These are phyloP conservation scores for Petrocephalus schoutedeni DNA, from an alignment of 2,797 vertebrate genomes.

Conservation along the genomic window DNA sequence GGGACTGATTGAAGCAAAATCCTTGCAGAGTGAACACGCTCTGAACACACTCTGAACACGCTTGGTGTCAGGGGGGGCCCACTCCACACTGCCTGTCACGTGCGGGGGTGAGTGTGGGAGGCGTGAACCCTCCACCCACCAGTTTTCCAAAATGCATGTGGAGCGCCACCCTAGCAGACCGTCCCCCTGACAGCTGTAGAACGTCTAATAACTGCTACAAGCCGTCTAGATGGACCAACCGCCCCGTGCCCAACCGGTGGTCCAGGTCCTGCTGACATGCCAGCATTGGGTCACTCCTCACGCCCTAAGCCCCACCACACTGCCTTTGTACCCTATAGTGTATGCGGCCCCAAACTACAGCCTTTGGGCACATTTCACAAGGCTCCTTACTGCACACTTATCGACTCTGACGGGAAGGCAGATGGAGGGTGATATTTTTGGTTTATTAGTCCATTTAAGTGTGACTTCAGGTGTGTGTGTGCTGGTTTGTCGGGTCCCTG, in stretches of 20 bases:
- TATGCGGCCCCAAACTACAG: not conserved
- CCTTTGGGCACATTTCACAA: not conserved
- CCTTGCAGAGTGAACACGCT: not conserved
- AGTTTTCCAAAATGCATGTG: not conserved
- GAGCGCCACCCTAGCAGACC: not conserved
- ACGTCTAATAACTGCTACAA: not conserved
- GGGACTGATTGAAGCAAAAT: not conserved
- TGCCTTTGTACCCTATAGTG: not conserved
- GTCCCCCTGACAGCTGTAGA: not conserved
- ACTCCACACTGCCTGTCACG: not conserved
- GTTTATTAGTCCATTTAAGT: slow-evolving; percentile 9
- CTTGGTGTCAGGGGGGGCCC: not conserved
- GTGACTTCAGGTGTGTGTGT: not conserved
- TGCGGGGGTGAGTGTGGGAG: not conserved
- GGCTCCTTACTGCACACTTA: not conserved
- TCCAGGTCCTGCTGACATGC: not conserved
- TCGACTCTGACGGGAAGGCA: not conserved
- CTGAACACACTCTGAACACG: not conserved
- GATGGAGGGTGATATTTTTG: not conserved
- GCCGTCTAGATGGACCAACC: not conserved
- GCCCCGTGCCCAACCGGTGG: not conserved
- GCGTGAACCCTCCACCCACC: not conserved
- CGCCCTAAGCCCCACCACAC: not conserved
- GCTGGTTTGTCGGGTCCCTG: not conserved
- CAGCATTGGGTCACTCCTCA: not conserved